Conservation (phyloP, 2,888 invertebrate species). For the Lampropteryx suffumata region DNA sequence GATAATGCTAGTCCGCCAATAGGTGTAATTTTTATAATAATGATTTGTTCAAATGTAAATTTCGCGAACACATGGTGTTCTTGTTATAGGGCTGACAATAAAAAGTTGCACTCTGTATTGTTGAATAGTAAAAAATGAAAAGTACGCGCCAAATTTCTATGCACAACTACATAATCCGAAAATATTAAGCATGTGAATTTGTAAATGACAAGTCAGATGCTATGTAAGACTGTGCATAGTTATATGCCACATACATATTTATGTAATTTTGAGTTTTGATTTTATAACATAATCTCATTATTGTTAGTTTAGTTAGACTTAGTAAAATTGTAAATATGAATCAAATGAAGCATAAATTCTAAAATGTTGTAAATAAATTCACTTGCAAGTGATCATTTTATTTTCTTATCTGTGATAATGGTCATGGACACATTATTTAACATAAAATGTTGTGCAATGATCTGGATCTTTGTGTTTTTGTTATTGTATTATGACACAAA, state of each 20-base stretch:
- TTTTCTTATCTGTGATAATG: slow-evolving; percentile 67
- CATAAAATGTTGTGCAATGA: slow-evolving; percentile 40
- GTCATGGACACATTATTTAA: slow-evolving; percentile 43
- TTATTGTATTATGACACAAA: background rate
- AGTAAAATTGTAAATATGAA: slow-evolving; percentile 63
- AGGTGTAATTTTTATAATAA: slow-evolving; percentile 20
- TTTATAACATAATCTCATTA: slow-evolving; percentile 13
- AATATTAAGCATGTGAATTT: background rate
- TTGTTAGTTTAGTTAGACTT: slow-evolving; percentile 37
- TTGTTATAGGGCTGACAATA: slow-evolving; percentile 52
- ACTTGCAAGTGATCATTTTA: slow-evolving; percentile 46
- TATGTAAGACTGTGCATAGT: background rate
- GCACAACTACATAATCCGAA: background rate
- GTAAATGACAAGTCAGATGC: background rate
- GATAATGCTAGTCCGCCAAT: slow-evolving; percentile 30
- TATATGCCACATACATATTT: slow-evolving; percentile 3
- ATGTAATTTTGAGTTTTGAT: slow-evolving; percentile 1
- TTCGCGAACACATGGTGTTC: slow-evolving; percentile 32
- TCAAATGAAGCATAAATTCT: slow-evolving; percentile 76
- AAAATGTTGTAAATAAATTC: slow-evolving; percentile 73
- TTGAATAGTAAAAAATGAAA: slow-evolving; percentile 2
- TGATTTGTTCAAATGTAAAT: slow-evolving; percentile 27
- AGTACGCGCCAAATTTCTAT: background rate
- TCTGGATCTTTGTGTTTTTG: slow-evolving; percentile 1
- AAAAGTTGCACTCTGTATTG: slow-evolving; percentile 38